Base-by-base conservation (phyloP, 1,140 invertebrate species). In the Drosophila fuyamai region DNA sequence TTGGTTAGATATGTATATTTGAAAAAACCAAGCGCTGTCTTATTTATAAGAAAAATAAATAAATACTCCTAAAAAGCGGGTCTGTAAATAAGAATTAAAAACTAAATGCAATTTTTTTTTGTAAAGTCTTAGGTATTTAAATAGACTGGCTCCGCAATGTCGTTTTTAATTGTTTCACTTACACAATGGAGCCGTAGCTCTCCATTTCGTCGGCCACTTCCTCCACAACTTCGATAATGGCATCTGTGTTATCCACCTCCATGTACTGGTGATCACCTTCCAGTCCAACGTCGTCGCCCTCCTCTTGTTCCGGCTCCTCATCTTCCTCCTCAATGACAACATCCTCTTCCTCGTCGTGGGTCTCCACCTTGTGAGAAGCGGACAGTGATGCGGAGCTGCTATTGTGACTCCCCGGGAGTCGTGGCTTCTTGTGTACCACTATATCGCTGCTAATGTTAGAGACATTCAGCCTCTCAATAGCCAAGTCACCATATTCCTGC, bases 221-320 rank as follows among this genome's bases (percentile, higher is more conserved):
- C 23, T 81, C 84, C 5, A 89, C 80, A 5, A 90, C 84, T 44
- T 89, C 84, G 14, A 89, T 89, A 16, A 89, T 89, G 12, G 76
- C 66, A 62, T 89, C 84, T 14, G 83, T 51, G 40, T 84, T 84
- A 47, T 79, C 84, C 12, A 90, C 58, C 7, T 67, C 70, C 54
- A 89, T 53, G 18, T 65, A 86, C 13, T 81, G 67, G 1, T 41
- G 44, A 9, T 83, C 76, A 16, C 10, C 67, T 1, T 55, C 66
- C 14, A 78, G 3, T 7, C 23, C 6, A n/a, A 55, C 7, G 16
- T 66, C 63, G n/a, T 41, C 67, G 9, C 53, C 32, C 9, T 59
- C 32, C 48, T 58, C 60, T 4, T 46, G 40, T 8, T 62, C 79
- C 7, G 59, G 66, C 12, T 67, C 67, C 5, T 79, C 63, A 10